Conservation (phyloP, 2,113 vertebrate genomes). For the Smithornis capensis region DNA sequence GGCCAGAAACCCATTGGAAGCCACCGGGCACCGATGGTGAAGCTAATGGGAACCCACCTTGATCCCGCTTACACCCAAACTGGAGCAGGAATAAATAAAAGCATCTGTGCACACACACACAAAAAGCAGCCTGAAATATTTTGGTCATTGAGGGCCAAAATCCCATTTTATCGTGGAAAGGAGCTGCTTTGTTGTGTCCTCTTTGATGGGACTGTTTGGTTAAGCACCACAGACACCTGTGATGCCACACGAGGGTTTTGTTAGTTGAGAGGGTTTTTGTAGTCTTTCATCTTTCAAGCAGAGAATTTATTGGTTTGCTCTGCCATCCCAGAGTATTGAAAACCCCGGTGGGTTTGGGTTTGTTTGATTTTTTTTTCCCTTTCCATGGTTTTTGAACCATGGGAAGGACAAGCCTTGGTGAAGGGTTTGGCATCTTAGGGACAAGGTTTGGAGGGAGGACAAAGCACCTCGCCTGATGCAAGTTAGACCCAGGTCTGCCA, state of each 20-base stretch:
- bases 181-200: slow-evolving; percentile 32
- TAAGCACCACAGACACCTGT: slow-evolving; percentile 58
- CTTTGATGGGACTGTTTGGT: slow-evolving; percentile 65
- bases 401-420: background rate
- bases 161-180: slow-evolving; percentile 27
- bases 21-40: rapidly evolving
- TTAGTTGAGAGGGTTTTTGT: background rate
- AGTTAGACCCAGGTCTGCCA: background rate
- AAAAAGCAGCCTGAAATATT: background rate
- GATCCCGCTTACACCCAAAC: rapidly evolving
- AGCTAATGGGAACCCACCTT: background rate
- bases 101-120: background rate
- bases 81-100: background rate
- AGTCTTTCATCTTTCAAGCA: slow-evolving; percentile 70
- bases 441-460: background rate
- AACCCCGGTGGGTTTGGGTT: background rate
- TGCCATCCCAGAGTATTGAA: slow-evolving; percentile 41
- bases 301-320: slow-evolving; percentile 61
- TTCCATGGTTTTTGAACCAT: background rate
- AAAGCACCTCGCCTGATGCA: background rate
- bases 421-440: slow-evolving; percentile 1
- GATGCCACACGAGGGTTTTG: slow-evolving; percentile 26
- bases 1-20: background rate
- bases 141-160: slow-evolving; percentile 8
- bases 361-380: background rate